Evolutionary conservation across 2,888 invertebrate genomes (phyloP), one percentile per base, ranked within the genome.

Genomic region (Mesorhabditis spiculigera): DNA sequence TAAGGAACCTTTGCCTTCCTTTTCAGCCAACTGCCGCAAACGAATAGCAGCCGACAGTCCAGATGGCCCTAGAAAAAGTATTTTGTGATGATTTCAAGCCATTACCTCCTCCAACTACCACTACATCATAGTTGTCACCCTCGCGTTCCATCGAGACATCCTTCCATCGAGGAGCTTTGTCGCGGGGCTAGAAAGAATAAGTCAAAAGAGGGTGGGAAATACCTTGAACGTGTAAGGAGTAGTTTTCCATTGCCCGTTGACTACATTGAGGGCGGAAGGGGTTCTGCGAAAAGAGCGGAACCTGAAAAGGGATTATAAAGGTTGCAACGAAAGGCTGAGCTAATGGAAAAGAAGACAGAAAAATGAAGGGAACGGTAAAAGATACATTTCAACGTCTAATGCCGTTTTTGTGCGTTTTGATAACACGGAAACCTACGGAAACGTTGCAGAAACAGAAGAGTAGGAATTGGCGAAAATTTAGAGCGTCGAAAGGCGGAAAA

Each of bases 61-160:
- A 6, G 93, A 94, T 0, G 98, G 98, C n/a, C 84, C 58, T 50
- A 50, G n/a, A 28, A 28, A 28, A 28, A 28, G 28, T 3, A 28
- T 28, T 28, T 28, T 28, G 3, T 1, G 28, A 28, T 28, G 28
- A 28, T 28, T 28, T 28, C 1, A 28, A 28, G 28, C 28, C 3
- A 28, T 28, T n/a, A 50, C 58, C 98, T 63, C 95, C 97, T n/a
- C 98, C 98, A 41, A 98, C 93, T 78, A 98, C 94, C 5, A 97
- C 78, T 82, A 98, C 98, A 88, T 99, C 98, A 88, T 97, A 99
- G 2, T 98, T 98, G 87, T 98, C 97, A 4, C 91, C 91, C 81
- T 91, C 92, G 70, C 97, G 89, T 86, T 94, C 94, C 86, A 78
- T 86, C 78, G 81, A 83, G 70, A 81, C 79, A 76, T 75, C 86